These are phyloP conservation scores for Malacoctenus gilli DNA, from an alignment of 2,797 vertebrate genomes.

Conservation along the genomic window DNA sequence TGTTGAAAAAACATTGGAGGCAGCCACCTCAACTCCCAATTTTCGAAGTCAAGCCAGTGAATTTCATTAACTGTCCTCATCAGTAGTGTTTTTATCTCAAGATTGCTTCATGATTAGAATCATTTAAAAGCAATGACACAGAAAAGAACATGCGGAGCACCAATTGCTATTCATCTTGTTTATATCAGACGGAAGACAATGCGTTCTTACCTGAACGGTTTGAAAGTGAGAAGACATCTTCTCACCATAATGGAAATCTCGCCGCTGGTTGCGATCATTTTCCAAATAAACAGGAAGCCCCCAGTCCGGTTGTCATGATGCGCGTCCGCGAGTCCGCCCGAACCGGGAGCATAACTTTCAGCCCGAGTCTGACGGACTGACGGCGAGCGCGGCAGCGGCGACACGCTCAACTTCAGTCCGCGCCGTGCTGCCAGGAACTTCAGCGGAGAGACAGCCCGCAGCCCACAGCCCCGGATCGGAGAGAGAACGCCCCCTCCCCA, in stretches of 20 bases:
- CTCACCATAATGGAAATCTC: constrained; percentile 95
- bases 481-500: too few species aligned
- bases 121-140: too few species aligned
- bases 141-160: neutral
- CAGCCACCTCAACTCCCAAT: neutral
- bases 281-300: constrained; percentile 40
- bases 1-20: neutral
- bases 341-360: constrained; percentile 52
- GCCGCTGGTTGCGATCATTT: constrained; percentile 79
- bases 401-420: constrained; percentile 42
- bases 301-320: constrained; percentile 33
- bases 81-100: too few species aligned
- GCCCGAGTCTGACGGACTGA: constrained; percentile 2
- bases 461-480: constrained; percentile 11
- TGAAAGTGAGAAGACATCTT: constrained; percentile 96
- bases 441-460: constrained; percentile 7
- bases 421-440: constrained; percentile 35
- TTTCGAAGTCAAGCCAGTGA: too few species aligned
- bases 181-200: neutral
- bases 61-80: too few species aligned
- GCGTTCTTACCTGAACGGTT: constrained; percentile 93
- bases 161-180: too few species aligned
- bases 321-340: constrained; percentile 11
- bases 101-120: neutral
- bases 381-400: neutral